Evolutionary conservation across 2,113 vertebrate genomes (phyloP), one percentile per base, ranked within the genome.

Genomic region (Chauna torquata): DNA sequence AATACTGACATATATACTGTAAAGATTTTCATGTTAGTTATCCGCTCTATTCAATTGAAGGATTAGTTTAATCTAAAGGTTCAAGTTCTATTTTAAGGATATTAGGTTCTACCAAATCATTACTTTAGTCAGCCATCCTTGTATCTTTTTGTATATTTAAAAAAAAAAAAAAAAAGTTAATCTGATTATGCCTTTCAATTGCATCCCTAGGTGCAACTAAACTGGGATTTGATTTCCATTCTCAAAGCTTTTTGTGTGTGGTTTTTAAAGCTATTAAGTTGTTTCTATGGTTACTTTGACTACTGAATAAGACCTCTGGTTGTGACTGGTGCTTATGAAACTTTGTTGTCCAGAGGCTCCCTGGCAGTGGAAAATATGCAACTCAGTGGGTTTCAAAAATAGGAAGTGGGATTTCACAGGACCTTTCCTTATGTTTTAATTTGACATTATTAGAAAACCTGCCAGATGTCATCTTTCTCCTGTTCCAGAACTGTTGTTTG

Each of bases 131-230:
- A 65, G 34, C 34, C 28, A 45, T 82, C 20, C 54, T 66, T 70
- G 58, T 89, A 55, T 71, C 55, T 91, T 75, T 91, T 82, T 69
- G n/a, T 91, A 17, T 77, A 15, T 62, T 68, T 88, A 94, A 61
- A 57, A 10, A 16, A 9, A 50, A 27, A 45, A 68, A 16, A 9
- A 38, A 30, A 3, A 66, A 92, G 42, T 74, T 96, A 94, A 92
- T 97, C 90, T 95, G 92, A 93, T 96, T 94, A 95, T 84, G 65
- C 24, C 62, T 92, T 94, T 97, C 50, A 77, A 65, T 92, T 87
- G 27, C 32, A 62, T 92, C 86, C 30, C n/a, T 85, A 72, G 66
- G 78, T 94, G 23, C 88, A 75, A 54, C 72, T 91, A 75, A 86
- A 92, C 50, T 86, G 85, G 42, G 71, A 54, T 89, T 96, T 80